Base-by-base conservation (phyloP, 1,140 invertebrate species). In the Dysdera silvatica region DNA sequence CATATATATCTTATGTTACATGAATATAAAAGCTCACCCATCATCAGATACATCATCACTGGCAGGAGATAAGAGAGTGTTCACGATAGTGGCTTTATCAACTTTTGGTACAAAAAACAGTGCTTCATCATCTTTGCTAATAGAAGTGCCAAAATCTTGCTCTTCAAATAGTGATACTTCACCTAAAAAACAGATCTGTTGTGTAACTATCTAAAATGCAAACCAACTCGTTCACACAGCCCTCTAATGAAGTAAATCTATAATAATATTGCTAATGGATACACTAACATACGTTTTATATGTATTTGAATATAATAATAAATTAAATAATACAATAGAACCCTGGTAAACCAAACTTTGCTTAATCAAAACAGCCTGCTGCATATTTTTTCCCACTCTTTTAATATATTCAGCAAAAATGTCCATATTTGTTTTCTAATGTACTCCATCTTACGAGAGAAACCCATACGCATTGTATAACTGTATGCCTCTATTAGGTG, bases 61-160 rank as follows among this genome's bases (percentile, higher is more conserved):
- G 24, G 14, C n/a, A n/a, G n/a, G 48, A 37, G 47, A 49, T 23
- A 63, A 28, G 4, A 63, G 26, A 1, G 31, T 48, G 23, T 63
- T 63, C 31, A 49, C 56, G 16, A 48, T 33, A 3, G 23, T 40
- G 23, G 55, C 14, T 37, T 23, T 16, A 48, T 10, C 41, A 33
- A 32, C 18, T 12, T 41, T 20, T 48, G 61, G 55, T 48, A 63
- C 61, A 32, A 63, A 24, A 29, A 63, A 63, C 23, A 63, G 26
- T 32, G 52, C 20, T 32, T 63, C 61, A 40, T 63, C 61, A 16
- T 63, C 61, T 56, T 63, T 63, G 6, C 52, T 63, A 23, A 63
- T 63, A 41, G 37, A 63, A 56, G 37, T 53, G 16, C 61, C 61
- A n/a, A 63, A 56, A 49, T 63, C 61, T 63, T 63, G 61, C 16